Evolutionary conservation across 1,140 invertebrate genomes (phyloP), one percentile per base, ranked within the genome.

Genomic region (Armadillidium nasatum): DNA sequence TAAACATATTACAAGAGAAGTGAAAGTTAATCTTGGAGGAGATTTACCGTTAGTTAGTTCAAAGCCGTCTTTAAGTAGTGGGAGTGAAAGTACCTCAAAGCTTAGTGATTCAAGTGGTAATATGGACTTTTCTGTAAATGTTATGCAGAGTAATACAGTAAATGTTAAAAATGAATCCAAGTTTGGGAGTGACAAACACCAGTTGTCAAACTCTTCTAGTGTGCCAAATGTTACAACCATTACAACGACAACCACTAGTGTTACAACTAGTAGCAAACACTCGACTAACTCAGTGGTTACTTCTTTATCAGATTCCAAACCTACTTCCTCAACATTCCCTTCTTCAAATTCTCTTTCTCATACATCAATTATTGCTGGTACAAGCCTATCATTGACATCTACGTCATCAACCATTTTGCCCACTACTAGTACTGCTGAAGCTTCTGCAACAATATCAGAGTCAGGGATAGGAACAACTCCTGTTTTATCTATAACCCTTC

Each of bases 11-110:
- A 15, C 74, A 10, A 69, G 76, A 69, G 76, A 78, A n/a, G 71
- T 78, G 13, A 74, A 74, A 45, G 73, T n/a, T 15, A 67, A 74
- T 67, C 75, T 71, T 22, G 72, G 75, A 45, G 74, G 73, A 13
- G 33, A 33, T 33, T 33, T 33, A 33, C 6, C 33, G 33, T 71
- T 43, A 43, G 44, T 46, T 74, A 54, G 76, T 33, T 60, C 72
- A 13, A 50, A 67, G 66, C 68, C 11, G 19, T 60, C 50, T 60
- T 15, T 15, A 15, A 60, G 74, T 66, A 50, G 7, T 72, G 44
- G 43, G 13, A 54, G 70, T 43, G 79, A 77, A 0, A 72, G 45
- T 60, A 10, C 71, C 54, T 22, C 71, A 46, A 60, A 60, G 50
- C 50, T 15, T 15, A 60, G 50, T 60, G 50, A 13, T 60, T 15